Evolutionary conservation across 2,888 invertebrate species (phyloP).

Genomic region (Girardia tigrina): DNA sequence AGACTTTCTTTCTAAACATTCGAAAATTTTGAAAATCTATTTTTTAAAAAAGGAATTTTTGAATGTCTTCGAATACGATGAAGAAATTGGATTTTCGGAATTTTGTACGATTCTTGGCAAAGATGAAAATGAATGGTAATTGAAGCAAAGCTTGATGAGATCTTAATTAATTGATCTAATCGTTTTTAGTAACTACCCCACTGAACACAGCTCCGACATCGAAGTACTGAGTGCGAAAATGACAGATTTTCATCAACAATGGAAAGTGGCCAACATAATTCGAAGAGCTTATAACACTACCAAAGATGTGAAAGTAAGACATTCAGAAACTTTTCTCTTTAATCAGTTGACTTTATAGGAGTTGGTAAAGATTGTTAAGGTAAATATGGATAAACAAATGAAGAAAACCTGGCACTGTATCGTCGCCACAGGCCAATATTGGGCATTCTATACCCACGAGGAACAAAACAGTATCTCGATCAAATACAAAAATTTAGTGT

Average conservation of each 20-base stretch:
- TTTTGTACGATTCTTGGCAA: not conserved
- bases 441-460: conserved; percentile 14
- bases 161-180: no score
- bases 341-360: not conserved
- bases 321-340: no score
- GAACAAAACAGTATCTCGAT: not conserved
- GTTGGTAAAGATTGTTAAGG: not conserved
- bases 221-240: not conserved
- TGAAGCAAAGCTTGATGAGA: no score
- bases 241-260: not conserved
- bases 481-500: not conserved
- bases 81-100: not conserved
- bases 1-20: no score
- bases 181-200: not conserved
- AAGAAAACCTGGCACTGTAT: not conserved
- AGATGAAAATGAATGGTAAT: not conserved
- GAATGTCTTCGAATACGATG: not conserved
- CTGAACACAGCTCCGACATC: not conserved
- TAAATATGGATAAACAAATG: not conserved
- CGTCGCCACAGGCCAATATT: not conserved
- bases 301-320: not conserved
- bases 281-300: not conserved
- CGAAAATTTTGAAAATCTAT: not conserved
- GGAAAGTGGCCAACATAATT: conserved; percentile 10
- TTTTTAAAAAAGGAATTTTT: conserved; percentile 3